A percentile compares a stretch with the other conserved stretches of the same genome.
phyloP scores from a whole-genome alignment of 2,113 vertebrate species.

The Myxocyprinus asiaticus region DNA sequence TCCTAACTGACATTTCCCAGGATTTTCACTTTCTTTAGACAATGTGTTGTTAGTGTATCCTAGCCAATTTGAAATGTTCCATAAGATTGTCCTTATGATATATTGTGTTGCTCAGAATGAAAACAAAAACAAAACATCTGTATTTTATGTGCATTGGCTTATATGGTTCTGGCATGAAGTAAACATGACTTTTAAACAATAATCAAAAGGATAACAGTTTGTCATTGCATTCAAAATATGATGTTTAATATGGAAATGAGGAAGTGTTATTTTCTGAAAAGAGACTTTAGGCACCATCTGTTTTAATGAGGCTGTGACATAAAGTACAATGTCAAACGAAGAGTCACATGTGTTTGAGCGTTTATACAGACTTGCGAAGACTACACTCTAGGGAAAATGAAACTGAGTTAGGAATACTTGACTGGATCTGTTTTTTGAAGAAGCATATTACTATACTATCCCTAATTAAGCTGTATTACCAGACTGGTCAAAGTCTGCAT shows the following conservation, averaged over 20 bases:
- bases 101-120: too few relatives aligned
- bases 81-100: too few relatives aligned
- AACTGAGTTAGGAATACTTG: too few relatives aligned
- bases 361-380: conserved; percentile 2
- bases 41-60: too few relatives aligned
- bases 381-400: conserved; percentile 2
- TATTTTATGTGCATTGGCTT: not conserved
- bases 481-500: not conserved
- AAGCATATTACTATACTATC: not conserved
- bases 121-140: not conserved
- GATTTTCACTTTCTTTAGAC: too few relatives aligned
- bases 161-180: not conserved
- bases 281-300: not conserved
- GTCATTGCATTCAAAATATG: too few relatives aligned
- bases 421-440: not conserved
- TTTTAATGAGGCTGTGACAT: not conserved
- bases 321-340: too few relatives aligned
- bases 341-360: conserved; percentile 12
- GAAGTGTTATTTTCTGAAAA: too few relatives aligned
- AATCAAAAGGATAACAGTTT: too few relatives aligned
- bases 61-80: too few relatives aligned
- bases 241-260: too few relatives aligned
- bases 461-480: not conserved
- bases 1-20: too few relatives aligned
- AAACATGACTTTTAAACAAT: not conserved